Percentiles rank a stretch among this genome's conserved stretches.
Conservation (phyloP, 2,797 vertebrate species). For the Artibeus lituratus region DNA sequence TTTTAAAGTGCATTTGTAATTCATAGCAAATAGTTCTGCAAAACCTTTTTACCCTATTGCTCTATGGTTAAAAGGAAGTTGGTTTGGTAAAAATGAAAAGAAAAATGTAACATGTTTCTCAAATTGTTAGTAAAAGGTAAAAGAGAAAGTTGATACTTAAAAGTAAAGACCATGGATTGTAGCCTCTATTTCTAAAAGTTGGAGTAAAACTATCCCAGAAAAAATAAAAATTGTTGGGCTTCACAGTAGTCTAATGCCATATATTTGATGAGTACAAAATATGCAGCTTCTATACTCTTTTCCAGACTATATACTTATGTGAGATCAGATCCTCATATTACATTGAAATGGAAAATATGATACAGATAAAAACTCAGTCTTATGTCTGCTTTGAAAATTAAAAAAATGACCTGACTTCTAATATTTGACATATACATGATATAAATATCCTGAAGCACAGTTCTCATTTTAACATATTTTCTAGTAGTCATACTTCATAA, state of each 20-base stretch:
- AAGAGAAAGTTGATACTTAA: background rate
- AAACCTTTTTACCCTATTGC: background rate
- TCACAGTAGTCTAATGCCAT: background rate
- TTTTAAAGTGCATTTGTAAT: background rate
- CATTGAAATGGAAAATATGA: background rate
- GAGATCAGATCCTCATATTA: background rate
- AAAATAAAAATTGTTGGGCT: background rate
- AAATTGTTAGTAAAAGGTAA: background rate
- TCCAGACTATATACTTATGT: background rate
- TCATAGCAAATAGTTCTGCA: background rate
- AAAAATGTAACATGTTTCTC: background rate
- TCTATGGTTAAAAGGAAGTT: background rate
- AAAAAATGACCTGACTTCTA: background rate
- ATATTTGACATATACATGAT: background rate
- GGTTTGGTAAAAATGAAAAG: background rate
- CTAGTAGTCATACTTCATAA: slow-evolving; percentile 15
- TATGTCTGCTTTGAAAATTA: background rate
- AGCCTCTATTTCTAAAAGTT: background rate
- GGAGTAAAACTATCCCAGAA: background rate
- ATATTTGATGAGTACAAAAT: background rate
- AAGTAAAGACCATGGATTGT: background rate
- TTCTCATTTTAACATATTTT: slow-evolving; percentile 23
- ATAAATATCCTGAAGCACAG: background rate
- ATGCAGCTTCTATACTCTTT: background rate
- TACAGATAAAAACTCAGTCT: background rate